A percentile compares a stretch with the other conserved stretches of the same genome.
These are phyloP conservation scores for Mimachlamys varia DNA, from an alignment of 2,888 invertebrate species.

Conservation along the genomic window DNA sequence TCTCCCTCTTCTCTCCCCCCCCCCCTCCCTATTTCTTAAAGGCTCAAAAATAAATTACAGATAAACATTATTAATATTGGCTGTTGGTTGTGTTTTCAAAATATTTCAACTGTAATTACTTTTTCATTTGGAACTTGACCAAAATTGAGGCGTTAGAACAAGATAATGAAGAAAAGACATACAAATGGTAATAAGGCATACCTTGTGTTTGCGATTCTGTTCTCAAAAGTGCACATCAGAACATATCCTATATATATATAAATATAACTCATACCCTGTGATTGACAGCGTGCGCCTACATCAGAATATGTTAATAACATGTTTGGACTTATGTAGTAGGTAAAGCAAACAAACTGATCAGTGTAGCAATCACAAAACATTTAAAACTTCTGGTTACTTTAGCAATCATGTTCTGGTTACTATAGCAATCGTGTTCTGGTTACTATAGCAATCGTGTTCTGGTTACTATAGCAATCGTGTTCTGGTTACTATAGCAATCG, in stretches of 20 bases:
- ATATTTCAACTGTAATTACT: not conserved
- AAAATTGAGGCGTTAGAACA: not conserved
- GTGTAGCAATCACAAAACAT: not conserved
- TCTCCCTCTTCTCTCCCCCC: too few relatives aligned
- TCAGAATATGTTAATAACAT: too few relatives aligned
- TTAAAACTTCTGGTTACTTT: not conserved
- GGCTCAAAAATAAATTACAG: not conserved
- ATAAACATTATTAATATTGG: not conserved
- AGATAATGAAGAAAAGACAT: not conserved
- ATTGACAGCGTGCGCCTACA: too few relatives aligned
- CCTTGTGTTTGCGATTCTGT: too few relatives aligned
- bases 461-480: too few relatives aligned
- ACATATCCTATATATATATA: too few relatives aligned
- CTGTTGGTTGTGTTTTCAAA: not conserved
- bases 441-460: too few relatives aligned
- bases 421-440: too few relatives aligned
- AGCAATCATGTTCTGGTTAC: too few relatives aligned
- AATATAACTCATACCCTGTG: too few relatives aligned
- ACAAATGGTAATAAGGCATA: not conserved
- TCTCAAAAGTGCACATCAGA: too few relatives aligned
- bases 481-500: too few relatives aligned
- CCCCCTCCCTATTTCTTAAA: not conserved
- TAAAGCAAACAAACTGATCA: not conserved
- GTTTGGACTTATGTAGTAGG: not conserved
- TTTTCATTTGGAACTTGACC: not conserved